phyloP scores from a whole-genome alignment of 2,797 vertebrate genomes.

The Galaxias olidus region DNA sequence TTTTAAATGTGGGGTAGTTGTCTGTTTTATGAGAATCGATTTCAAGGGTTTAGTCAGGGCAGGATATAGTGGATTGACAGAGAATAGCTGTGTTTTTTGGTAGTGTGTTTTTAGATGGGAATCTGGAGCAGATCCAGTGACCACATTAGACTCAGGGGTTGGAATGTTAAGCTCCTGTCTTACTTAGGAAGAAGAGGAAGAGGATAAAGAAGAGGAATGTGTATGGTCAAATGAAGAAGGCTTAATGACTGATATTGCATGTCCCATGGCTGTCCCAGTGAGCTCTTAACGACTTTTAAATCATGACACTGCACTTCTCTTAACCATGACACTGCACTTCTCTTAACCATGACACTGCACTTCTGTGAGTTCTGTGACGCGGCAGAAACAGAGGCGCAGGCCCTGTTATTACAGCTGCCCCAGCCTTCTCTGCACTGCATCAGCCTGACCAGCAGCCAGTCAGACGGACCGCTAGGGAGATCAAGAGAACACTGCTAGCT shows the following conservation, averaged over 20 bases:
- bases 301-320: too few relatives aligned
- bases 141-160: slow-evolving; percentile 20
- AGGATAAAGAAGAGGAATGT: background rate
- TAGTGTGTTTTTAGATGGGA: too few relatives aligned
- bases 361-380: too few relatives aligned
- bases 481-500: too few relatives aligned
- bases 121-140: slow-evolving; percentile 31
- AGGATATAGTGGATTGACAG: too few relatives aligned
- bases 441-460: slow-evolving; percentile 34
- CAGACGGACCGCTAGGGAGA: slow-evolving; percentile 21
- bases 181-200: background rate
- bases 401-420: slow-evolving; percentile 65
- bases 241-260: too few relatives aligned
- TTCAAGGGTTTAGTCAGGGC: too few relatives aligned
- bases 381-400: background rate
- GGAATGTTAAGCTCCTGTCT: slow-evolving; percentile 28
- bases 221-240: slow-evolving; percentile 7
- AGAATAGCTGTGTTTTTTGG: slow-evolving; percentile 25
- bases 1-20: too few relatives aligned
- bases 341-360: slow-evolving; percentile 2
- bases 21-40: too few relatives aligned
- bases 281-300: too few relatives aligned
- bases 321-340: slow-evolving; percentile 59
- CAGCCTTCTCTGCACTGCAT: slow-evolving; percentile 40
- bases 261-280: too few relatives aligned